Evolutionary conservation across 2,113 vertebrate genomes (phyloP).

Genomic region (Colossoma macropomum): DNA sequence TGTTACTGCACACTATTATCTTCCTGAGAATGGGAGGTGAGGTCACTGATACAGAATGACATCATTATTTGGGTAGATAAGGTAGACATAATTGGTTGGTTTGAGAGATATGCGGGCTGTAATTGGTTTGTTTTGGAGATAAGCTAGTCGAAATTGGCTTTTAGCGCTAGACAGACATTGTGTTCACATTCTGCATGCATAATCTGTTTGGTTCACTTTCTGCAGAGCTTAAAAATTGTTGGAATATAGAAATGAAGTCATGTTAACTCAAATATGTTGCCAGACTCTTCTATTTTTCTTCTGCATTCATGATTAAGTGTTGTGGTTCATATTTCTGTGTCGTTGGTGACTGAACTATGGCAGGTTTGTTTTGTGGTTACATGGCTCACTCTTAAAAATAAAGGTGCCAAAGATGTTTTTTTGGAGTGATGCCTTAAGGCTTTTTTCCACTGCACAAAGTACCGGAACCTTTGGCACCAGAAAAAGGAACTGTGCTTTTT

Average conservation of each 20-base stretch:
- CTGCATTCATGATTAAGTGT: too few species aligned
- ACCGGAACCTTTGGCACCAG: too few species aligned
- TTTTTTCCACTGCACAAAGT: too few species aligned
- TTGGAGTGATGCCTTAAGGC: too few species aligned
- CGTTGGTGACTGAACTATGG: too few species aligned
- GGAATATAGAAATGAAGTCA: neutral
- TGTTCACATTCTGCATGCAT: neutral
- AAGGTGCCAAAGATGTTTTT: too few species aligned
- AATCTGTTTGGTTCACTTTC: neutral
- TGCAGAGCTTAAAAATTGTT: neutral
- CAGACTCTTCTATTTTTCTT: too few species aligned
- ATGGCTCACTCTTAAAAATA: too few species aligned
- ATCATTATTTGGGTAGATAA: neutral
- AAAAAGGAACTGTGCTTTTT: too few species aligned
- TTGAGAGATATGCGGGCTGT: neutral
- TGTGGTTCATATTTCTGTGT: too few species aligned
- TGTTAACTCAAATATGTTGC: neutral
- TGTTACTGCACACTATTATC: neutral
- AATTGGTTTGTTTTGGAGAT: neutral
- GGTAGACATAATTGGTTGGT: neutral
- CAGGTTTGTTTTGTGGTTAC: too few species aligned
- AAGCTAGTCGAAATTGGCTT: neutral
- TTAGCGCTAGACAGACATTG: neutral
- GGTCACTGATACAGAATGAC: neutral
- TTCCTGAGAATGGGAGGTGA: neutral